These are phyloP conservation scores for Diplodus puntazzo DNA, from an alignment of 2,797 vertebrate species.

Conservation along the genomic window DNA sequence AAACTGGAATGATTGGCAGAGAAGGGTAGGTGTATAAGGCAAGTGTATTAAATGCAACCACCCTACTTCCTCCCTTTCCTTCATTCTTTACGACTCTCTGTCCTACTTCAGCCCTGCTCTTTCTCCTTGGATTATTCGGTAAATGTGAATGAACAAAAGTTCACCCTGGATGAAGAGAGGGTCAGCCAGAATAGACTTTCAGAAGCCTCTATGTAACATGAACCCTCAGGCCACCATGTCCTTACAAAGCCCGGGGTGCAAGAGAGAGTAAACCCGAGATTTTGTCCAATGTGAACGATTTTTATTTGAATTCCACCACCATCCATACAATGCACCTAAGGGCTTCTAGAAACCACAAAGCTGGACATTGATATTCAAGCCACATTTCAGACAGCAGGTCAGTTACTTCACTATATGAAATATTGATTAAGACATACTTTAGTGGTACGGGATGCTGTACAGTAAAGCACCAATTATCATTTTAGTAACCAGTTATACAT, in stretches of 20 bases:
- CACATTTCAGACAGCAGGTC: too few relatives aligned
- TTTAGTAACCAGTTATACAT: too few relatives aligned
- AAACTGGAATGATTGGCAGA: too few relatives aligned
- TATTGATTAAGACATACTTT: too few relatives aligned
- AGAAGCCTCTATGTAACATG: conserved; percentile 4
- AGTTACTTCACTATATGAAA: too few relatives aligned
- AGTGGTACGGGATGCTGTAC: too few relatives aligned
- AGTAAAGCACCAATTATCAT: too few relatives aligned
- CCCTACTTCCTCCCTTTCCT: neutral
- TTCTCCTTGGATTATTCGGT: conserved; percentile 22
- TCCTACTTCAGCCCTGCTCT: conserved; percentile 19
- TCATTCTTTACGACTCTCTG: conserved; percentile 30
- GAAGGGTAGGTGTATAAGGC: neutral
- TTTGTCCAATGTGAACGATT: too few relatives aligned
- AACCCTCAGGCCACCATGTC: conserved; percentile 6
- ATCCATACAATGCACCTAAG: too few relatives aligned
- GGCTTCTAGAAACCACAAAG: neutral
- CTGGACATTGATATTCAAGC: too few relatives aligned
- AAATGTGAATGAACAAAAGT: conserved; percentile 38
- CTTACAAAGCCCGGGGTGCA: conserved; percentile 6
- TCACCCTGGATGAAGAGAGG: conserved; percentile 6
- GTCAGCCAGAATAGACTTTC: conserved; percentile 26
- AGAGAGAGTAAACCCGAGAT: neutral
- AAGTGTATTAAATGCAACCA: conserved; percentile 7
- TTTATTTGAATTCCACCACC: too few relatives aligned